Evolutionary conservation across 2,113 vertebrate genomes (phyloP), one percentile per base, ranked within the genome.

Genomic region (Pluvialis apricaria): DNA sequence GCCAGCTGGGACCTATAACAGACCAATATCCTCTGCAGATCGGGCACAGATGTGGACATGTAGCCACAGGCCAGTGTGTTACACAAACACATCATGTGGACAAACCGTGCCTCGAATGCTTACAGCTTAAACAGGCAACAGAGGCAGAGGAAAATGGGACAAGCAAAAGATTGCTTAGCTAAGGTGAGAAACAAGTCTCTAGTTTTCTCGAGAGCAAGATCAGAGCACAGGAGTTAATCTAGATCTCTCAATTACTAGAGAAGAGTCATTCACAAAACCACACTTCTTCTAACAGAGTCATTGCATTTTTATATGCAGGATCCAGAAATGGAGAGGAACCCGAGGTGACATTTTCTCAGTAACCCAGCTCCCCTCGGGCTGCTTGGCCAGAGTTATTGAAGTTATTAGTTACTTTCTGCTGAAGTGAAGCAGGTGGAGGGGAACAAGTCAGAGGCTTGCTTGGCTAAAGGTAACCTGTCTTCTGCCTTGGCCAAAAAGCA

Each of bases 1-100:
- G 79, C 49, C 94, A 96, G 82, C 97, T 96, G 95, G 95, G 89
- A 96, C 42, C 91, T 90, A 47, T 96, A 95, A 93, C 51, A 88
- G 87, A 85, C 91, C 78, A 96, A 97, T 96, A 96, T 96, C 96
- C 96, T 96, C 71, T 77, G 78, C 91, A 88, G 94, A 96, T 91
- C 16, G 40, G 82, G 91, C 91, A 90, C 97, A 97, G 95, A 96
- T 97, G 95, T 82, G 95, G 87, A 94, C 81, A 78, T 78, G 87
- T 28, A 94, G 75, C 82, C 85, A 78, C 47, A 87, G 87, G 92
- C 91, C 90, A 95, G 96, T 0, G 51, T 55, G 70, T 95, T 97
- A 96, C 91, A 95, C 84, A 97, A 97, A 92, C 84, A 88, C 20
- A 54, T 66, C 95, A 82, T 10, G 85, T 7, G 87, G 87, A 82